Evolutionary conservation across 1,140 invertebrate species (phyloP).

Genomic region (Ephestia elutella): DNA sequence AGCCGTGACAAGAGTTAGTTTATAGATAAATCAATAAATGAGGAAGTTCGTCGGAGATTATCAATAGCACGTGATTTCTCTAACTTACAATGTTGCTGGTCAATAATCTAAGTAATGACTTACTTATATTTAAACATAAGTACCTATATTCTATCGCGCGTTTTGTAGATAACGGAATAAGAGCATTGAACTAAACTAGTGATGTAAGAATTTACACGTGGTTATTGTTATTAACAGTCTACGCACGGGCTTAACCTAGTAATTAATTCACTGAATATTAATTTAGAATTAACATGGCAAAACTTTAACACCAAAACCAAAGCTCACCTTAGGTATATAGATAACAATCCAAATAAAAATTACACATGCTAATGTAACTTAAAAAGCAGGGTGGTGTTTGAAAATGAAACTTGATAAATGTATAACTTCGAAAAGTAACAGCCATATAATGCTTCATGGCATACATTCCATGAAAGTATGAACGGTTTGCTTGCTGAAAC

Average conservation of each 20-base stretch:
- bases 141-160: neutral
- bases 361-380: constrained; percentile 2
- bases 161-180: constrained; percentile 7
- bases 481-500: constrained; percentile 48
- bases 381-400: constrained; percentile 1
- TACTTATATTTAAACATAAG: neutral
- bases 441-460: neutral
- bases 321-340: neutral
- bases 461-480: neutral
- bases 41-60: neutral
- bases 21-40: neutral
- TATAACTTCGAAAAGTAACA: neutral
- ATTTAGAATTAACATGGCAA: neutral
- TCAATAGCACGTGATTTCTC: neutral
- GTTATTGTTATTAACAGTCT: too few species aligned
- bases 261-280: neutral
- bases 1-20: neutral
- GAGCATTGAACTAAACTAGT: constrained; percentile 23
- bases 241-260: too few species aligned
- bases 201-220: neutral
- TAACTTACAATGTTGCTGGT: constrained; percentile 15
- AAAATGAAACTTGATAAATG: neutral
- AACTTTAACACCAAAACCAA: neutral
- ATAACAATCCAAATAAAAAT: constrained; percentile 2
- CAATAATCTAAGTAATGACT: constrained; percentile 9